Evolutionary conservation across 2,113 vertebrate genomes (phyloP).

Genomic region (Plotosus lineatus): DNA sequence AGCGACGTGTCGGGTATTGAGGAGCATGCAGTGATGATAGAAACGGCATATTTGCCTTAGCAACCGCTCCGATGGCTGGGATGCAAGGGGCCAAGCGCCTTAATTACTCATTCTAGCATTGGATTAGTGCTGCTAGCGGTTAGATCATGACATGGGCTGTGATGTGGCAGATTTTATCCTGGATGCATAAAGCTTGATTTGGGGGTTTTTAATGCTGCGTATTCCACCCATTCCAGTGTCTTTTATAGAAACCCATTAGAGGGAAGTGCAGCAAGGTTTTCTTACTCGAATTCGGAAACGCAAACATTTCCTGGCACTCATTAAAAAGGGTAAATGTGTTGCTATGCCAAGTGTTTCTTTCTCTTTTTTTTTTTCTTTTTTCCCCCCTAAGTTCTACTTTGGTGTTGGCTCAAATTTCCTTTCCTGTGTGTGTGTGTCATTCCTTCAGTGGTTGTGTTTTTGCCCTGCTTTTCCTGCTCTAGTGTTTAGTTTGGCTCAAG

Average conservation of each 20-base stretch:
- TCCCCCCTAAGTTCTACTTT: no score
- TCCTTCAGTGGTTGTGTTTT: conserved; percentile 2
- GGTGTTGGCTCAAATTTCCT: neutral
- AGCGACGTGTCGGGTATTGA: neutral
- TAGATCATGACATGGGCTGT: neutral
- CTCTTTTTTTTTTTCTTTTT: no score
- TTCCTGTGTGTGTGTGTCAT: neutral
- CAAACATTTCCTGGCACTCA: conserved; percentile 6
- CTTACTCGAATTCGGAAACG: conserved; percentile 16
- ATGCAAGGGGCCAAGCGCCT: neutral
- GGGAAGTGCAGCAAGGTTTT: neutral
- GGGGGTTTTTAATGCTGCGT: neutral
- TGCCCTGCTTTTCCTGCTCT: conserved; percentile 12
- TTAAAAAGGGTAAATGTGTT: conserved; percentile 23
- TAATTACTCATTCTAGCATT: neutral
- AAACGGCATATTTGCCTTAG: conserved; percentile 13
- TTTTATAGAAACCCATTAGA: conserved; percentile 9
- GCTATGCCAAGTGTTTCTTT: neutral
- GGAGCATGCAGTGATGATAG: neutral
- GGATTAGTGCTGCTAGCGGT: neutral
- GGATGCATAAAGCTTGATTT: neutral
- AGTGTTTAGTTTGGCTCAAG: conserved; percentile 29
- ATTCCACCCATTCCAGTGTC: no score
- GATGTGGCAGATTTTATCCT: neutral
- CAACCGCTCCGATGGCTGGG: neutral